Evolutionary conservation across 2,797 vertebrate species (phyloP).

Genomic region (Danio albolineatus): DNA sequence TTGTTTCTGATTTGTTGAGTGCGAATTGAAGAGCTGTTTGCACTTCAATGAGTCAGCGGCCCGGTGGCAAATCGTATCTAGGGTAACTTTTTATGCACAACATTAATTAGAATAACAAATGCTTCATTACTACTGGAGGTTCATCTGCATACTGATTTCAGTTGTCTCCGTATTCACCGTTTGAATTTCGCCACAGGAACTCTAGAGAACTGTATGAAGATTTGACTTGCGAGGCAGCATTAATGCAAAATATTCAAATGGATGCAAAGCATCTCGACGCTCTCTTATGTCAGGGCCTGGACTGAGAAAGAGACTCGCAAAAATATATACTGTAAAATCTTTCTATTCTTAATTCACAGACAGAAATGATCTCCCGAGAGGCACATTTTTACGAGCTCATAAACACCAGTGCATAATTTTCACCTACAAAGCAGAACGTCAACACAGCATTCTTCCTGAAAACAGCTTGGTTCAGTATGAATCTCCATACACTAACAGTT

Average conservation of each 20-base stretch:
- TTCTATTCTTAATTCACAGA: conserved; percentile 24
- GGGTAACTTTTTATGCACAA: conserved; percentile 43
- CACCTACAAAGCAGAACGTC: conserved; percentile 9
- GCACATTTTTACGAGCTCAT: conserved; percentile 24
- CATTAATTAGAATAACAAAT: conserved; percentile 61
- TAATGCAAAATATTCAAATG: conserved; percentile 57
- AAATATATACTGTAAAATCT: conserved; percentile 4
- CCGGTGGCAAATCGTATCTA: conserved; percentile 31
- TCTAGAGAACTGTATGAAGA: conserved; percentile 44
- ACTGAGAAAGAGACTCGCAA: conserved; percentile 11
- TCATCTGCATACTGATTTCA: conserved; percentile 62
- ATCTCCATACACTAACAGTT: not conserved
- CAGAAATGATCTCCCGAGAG: conserved; percentile 19
- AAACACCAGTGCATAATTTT: conserved; percentile 30
- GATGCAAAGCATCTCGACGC: conserved; percentile 37
- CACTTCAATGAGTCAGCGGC: conserved; percentile 43
- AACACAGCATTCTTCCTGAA: conserved; percentile 6
- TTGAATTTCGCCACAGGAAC: conserved; percentile 40
- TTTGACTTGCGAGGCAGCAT: conserved; percentile 45
- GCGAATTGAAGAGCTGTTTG: conserved; percentile 42
- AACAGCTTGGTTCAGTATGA: not conserved
- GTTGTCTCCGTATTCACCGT: conserved; percentile 44
- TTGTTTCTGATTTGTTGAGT: conserved; percentile 48
- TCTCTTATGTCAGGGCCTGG: not conserved
- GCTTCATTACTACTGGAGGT: conserved; percentile 55